phyloP scores from a whole-genome alignment of 2,113 vertebrate genomes.

The Gnathonemus echidnorhynchus region DNA sequence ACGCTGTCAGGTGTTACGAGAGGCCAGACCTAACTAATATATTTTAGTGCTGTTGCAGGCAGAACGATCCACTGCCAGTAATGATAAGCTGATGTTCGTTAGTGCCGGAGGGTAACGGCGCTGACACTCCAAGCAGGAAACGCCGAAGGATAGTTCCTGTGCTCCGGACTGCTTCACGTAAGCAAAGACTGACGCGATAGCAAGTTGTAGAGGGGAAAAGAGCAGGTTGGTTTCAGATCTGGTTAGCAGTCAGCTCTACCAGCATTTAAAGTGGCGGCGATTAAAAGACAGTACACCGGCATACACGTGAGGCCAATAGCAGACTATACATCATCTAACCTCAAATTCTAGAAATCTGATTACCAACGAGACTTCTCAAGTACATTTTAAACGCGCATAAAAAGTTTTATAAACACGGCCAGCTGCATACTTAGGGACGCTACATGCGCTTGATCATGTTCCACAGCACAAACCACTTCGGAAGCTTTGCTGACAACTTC shows the following conservation, averaged over 20 bases:
- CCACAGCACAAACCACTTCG: neutral
- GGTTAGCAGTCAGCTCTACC: neutral
- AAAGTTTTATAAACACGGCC: neutral
- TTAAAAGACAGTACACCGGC: neutral
- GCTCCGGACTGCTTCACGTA: neutral
- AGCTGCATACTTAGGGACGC: neutral
- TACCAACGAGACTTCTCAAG: neutral
- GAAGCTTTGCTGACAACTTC: neutral
- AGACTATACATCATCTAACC: neutral
- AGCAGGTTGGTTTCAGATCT: neutral
- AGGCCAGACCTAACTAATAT: neutral
- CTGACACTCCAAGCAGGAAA: neutral
- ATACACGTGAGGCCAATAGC: neutral
- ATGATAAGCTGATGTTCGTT: neutral
- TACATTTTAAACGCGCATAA: neutral
- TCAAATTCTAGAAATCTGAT: neutral
- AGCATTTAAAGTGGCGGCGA: neutral
- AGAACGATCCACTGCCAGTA: neutral
- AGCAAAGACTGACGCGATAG: neutral
- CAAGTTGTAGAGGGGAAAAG: neutral
- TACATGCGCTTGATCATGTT: neutral
- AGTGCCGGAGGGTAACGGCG: neutral
- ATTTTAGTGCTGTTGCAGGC: neutral
- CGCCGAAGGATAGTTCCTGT: neutral
- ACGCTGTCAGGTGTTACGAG: neutral